Percentiles rank a stretch among this genome's conserved stretches.
Conservation (phyloP, 1,140 invertebrate genomes). For the Drosophila sp. region DNA sequence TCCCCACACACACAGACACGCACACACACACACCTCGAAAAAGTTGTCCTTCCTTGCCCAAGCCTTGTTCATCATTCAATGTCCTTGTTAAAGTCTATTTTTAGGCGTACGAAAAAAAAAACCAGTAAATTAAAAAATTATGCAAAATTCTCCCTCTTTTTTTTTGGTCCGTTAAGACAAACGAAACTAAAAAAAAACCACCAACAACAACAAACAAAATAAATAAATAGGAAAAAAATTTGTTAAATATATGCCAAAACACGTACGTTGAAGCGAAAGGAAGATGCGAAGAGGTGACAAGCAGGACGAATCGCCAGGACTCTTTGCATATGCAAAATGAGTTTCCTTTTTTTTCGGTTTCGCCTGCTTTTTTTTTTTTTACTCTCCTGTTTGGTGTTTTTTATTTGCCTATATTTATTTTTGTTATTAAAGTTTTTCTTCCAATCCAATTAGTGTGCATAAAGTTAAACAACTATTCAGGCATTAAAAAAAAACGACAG, state of each 20-base stretch:
- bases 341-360: not conserved
- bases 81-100: slow-evolving; percentile 13
- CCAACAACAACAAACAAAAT: not conserved
- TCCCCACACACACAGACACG: not conserved
- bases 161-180: slow-evolving; percentile 2
- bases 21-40: not conserved
- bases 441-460: slow-evolving; percentile 8
- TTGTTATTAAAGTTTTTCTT: slow-evolving; percentile 1
- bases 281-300: slow-evolving; percentile 5
- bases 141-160: slow-evolving; percentile 3
- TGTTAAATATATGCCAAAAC: slow-evolving; percentile 20
- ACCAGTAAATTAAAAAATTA: slow-evolving; percentile 22
- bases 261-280: slow-evolving; percentile 12
- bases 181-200: slow-evolving; percentile 6
- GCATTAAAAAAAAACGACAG: not conserved
- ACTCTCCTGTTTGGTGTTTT: not conserved
- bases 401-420: not conserved
- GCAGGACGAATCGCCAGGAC: slow-evolving; percentile 6
- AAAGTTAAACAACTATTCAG: not conserved
- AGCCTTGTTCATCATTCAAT: slow-evolving; percentile 7
- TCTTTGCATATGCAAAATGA: slow-evolving; percentile 14
- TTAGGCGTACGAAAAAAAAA: slow-evolving; percentile 4
- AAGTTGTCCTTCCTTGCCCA: slow-evolving; percentile 1
- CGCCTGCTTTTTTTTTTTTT: not conserved
- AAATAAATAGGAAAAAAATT: slow-evolving; percentile 15